Base-by-base conservation (phyloP, 2,113 vertebrate genomes). In the Apteryx mantelli region DNA sequence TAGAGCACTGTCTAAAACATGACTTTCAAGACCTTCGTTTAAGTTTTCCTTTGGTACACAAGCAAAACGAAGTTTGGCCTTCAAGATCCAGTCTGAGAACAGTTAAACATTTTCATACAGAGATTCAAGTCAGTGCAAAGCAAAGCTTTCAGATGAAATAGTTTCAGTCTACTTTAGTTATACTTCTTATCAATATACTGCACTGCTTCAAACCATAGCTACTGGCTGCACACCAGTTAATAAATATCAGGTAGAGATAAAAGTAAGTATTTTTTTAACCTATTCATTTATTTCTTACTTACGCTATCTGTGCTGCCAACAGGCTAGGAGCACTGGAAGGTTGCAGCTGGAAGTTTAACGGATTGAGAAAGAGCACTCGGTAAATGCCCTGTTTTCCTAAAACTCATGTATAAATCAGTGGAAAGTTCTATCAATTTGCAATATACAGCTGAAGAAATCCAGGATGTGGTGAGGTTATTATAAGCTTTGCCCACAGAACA, bases 391-490 rank as follows among this genome's bases (percentile, higher is more conserved):
- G 19, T 50, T 60, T 71, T 40, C 36, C 28, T 84, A 3, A 52
- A 88, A 28, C 14, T 63, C 25, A 7, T 0, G 1, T 4, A 2
- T 0, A 40, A 30, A 32, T 17, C 14, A 79, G 13, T 73, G 25
- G 6, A 7, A 88, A 85, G 19, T 25, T 58, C 26, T 46, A 73
- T 12, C 10, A 3, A 38, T 17, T 87, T 40, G 74, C 44, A 86
- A 53, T 1, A 30, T 24, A 24, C 13, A 87, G 12, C n/a, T 38
- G n/a, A 75, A 74, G 18, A 60, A 7, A 1, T 15, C 48, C 42
- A 34, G 44, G 69, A 66, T 12, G 11, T 36, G 20, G 2, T 5
- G 12, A 91, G 40, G 40, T 13, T 76, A 24, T 4, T 69, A 46
- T 30, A 80, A 44, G 21, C 46, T 70, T 28, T 65, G 73, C 61